Evolutionary conservation across 2,113 vertebrate species (phyloP).

Genomic region (Eubucco bourcierii): DNA sequence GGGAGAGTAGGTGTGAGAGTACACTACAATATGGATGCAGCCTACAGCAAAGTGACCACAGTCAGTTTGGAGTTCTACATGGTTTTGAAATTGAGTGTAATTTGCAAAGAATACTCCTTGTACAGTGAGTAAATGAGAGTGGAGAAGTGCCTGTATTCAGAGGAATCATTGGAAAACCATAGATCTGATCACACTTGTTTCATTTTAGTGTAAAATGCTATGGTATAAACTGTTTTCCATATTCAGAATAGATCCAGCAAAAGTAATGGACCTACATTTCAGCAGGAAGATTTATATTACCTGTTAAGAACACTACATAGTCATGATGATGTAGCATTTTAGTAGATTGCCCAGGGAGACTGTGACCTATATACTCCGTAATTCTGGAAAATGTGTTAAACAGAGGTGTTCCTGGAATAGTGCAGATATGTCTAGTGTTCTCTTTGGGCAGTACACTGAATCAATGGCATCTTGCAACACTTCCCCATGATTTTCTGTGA

Average conservation of each 20-base stretch:
- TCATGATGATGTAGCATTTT: neutral
- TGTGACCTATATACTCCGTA: neutral
- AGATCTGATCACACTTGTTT: neutral
- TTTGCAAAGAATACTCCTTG: neutral
- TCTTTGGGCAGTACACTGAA: neutral
- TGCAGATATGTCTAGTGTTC: neutral
- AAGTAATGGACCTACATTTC: neutral
- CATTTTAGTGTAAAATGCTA: neutral
- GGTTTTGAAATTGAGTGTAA: neutral
- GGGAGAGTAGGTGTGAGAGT: neutral
- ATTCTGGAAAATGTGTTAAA: neutral
- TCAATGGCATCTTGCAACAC: neutral
- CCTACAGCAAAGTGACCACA: neutral
- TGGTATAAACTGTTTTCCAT: neutral
- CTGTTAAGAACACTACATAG: neutral
- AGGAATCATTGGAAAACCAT: neutral
- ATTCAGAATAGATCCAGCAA: neutral
- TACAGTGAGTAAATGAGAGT: neutral
- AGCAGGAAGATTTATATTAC: neutral
- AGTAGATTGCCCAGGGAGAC: neutral
- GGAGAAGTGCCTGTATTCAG: neutral
- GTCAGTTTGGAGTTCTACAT: neutral
- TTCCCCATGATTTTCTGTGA: neutral
- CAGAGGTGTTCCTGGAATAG: neutral
- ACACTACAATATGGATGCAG: accelerated